Conservation (phyloP, 1,140 invertebrate species). For the Caenorhabditis remanei region DNA sequence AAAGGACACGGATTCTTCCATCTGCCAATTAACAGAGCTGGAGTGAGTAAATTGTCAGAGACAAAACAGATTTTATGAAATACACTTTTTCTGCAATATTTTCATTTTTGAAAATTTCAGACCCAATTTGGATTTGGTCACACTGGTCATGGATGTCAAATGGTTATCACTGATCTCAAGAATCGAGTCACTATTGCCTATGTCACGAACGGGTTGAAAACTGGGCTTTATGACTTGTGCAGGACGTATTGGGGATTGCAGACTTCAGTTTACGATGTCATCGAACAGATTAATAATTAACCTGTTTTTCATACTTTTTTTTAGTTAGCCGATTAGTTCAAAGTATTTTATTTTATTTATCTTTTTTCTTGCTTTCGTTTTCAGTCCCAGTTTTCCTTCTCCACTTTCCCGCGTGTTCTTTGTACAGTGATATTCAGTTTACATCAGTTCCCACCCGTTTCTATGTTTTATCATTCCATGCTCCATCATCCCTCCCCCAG, state of each 20-base stretch:
- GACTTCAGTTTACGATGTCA: slow-evolving; percentile 57
- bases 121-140: slow-evolving; percentile 64
- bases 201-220: slow-evolving; percentile 66
- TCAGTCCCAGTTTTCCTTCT: neutral
- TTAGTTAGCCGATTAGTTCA: slow-evolving; percentile 16
- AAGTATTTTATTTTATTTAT: neutral
- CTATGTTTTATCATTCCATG: neutral
- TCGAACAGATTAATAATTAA: slow-evolving; percentile 55
- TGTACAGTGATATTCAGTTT: slow-evolving; percentile 19
- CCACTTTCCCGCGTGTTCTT: slow-evolving; percentile 4
- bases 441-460: neutral
- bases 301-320: neutral
- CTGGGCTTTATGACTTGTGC: slow-evolving; percentile 64
- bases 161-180: slow-evolving; percentile 64
- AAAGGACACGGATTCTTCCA: slow-evolving; percentile 66
- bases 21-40: slow-evolving; percentile 61
- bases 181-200: slow-evolving; percentile 65
- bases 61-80: too few relatives aligned
- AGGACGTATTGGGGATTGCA: slow-evolving; percentile 62
- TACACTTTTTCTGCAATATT: neutral
- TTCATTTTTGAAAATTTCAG: slow-evolving; percentile 48
- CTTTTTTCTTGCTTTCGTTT: neutral
- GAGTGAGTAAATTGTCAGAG: slow-evolving; percentile 21
- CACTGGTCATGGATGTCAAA: slow-evolving; percentile 68
- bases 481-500: neutral